Conservation (phyloP, 2,797 vertebrate species). For the Falco naumanni region DNA sequence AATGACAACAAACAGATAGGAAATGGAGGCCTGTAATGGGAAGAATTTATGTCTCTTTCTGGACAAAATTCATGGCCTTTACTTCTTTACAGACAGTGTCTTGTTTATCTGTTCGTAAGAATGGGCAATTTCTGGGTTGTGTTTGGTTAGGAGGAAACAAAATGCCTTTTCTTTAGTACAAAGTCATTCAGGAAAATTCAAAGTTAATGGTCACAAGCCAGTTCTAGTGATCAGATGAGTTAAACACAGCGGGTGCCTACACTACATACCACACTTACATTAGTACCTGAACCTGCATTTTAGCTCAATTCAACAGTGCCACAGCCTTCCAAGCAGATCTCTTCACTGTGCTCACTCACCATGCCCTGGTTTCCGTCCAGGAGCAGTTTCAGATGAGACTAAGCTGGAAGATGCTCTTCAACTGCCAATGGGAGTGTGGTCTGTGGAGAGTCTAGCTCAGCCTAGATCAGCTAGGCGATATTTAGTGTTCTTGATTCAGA, state of each 20-base stretch:
- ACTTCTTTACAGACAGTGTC: neutral
- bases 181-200: neutral
- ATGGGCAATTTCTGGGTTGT: neutral
- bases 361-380: neutral
- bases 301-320: neutral
- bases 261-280: neutral
- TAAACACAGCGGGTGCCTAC: neutral
- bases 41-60: neutral
- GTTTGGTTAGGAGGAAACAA: neutral
- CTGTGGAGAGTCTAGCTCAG: neutral
- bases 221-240: neutral
- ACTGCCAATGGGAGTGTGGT: neutral
- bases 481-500: neutral
- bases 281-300: neutral
- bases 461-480: neutral
- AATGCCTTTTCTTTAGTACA: neutral
- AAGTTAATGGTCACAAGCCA: neutral
- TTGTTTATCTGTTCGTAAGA: neutral
- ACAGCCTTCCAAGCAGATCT: neutral
- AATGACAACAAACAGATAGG: neutral
- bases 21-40: neutral
- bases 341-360: neutral
- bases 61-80: neutral
- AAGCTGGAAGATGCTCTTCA: neutral
- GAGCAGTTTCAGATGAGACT: neutral